Conservation (phyloP, 2,797 vertebrate genomes). For the Acrossocheilus fasciatus region DNA sequence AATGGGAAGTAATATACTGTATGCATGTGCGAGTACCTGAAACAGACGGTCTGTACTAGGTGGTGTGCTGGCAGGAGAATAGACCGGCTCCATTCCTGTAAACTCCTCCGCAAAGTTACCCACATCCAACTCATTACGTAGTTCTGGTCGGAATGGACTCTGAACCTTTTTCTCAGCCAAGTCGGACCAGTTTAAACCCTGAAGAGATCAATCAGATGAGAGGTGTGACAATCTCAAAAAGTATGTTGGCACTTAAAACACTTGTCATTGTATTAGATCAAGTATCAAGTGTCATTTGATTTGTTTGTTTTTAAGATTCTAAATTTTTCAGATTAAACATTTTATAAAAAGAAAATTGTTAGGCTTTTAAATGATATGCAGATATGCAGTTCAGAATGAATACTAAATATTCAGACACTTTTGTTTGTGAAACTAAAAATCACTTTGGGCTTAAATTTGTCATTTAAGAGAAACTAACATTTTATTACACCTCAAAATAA, state of each 20-base stretch:
- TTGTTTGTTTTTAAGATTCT: background rate
- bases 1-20: background rate
- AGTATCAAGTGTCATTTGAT: background rate
- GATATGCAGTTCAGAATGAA: background rate
- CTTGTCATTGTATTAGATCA: background rate
- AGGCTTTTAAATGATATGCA: background rate
- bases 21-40: slow-evolving; percentile 75
- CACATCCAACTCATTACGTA: slow-evolving; percentile 89
- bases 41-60: slow-evolving; percentile 88
- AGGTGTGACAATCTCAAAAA: background rate
- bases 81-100: slow-evolving; percentile 91
- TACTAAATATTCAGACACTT: background rate
- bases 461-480: background rate
- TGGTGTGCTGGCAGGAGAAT: slow-evolving; percentile 90
- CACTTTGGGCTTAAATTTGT: background rate
- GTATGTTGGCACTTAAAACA: background rate
- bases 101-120: slow-evolving; percentile 95
- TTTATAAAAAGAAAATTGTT: background rate
- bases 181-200: slow-evolving; percentile 88
- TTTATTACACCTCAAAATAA: background rate
- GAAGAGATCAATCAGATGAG: background rate
- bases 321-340: background rate
- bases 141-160: slow-evolving; percentile 89
- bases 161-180: slow-evolving; percentile 84
- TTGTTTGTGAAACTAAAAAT: background rate